Base-by-base conservation (phyloP, 2,888 invertebrate genomes). In the Portevinia maculata region DNA sequence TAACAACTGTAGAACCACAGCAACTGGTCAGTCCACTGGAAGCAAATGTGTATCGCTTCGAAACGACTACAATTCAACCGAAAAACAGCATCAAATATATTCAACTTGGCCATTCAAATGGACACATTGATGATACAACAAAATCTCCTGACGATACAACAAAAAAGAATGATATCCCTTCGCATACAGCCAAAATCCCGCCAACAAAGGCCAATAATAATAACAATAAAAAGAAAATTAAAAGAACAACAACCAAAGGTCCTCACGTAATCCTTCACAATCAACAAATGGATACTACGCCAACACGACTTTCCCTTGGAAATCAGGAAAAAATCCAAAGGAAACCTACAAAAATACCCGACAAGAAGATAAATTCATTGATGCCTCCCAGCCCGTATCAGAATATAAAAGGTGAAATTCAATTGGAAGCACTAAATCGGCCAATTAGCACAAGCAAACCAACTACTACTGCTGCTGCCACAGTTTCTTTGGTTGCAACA, bases 391-490 rank as follows among this genome's bases (percentile, higher is more conserved):
- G 39, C 74, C 74, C 17, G 37, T 44, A 57, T 50, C 74, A 64
- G 8, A 55, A 74, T 21, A 24, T 64, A 37, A 65, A 39, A 46
- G 46, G 32, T 41, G 64, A 57, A 52, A 52, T 53, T 70, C 64
- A 79, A 81, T 70, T 75, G 46, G 70, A 46, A 59, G 37, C 24
- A 59, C 64, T 70, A 53, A 76, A 75, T 75, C 41, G 64, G 39
- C 65, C 81, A 81, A 81, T 81, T 81, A 81, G 44, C 59, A 39
- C 13, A 9, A 46, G 46, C 3, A 37, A 62, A 57, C 79, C 75
- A 32, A 24, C 53, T 37, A 55, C 53, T 15, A 24, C 53, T 37
- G 60, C 53, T 15, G 39, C 37, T 28, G 28, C 28, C 41, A 8
- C 50, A 71, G 52, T 52, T 75, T 32, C 9, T 32, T 6, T 13